Evolutionary conservation across 2,113 vertebrate genomes (phyloP).

Genomic region (Coptodon rendalli): DNA sequence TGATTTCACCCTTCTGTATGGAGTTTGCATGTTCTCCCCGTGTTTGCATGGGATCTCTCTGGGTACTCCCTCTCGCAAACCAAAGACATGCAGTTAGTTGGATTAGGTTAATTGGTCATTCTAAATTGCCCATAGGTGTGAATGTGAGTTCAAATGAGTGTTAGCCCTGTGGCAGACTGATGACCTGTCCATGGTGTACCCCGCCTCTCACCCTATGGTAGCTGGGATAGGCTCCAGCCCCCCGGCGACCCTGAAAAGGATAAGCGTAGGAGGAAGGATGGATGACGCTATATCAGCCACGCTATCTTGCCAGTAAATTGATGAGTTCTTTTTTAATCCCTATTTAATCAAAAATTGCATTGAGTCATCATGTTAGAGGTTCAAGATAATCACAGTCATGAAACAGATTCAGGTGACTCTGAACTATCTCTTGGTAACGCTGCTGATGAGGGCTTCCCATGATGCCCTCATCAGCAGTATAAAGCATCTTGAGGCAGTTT

Average conservation of each 20-base stretch:
- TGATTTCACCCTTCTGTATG: neutral
- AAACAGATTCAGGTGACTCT: neutral
- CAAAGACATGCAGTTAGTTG: neutral
- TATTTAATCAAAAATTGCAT: neutral
- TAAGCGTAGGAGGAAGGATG: neutral
- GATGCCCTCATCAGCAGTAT: neutral
- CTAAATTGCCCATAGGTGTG: neutral
- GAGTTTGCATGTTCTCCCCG: neutral
- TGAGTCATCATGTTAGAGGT: neutral
- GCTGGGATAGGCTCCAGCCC: rapidly evolving
- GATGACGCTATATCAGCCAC: neutral
- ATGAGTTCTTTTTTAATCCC: neutral
- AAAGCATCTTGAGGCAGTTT: neutral
- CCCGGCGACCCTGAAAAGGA: rapidly evolving
- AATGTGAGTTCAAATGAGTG: neutral
- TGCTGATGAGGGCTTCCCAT: neutral
- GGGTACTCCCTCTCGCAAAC: neutral
- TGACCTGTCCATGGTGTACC: neutral
- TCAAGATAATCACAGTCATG: neutral
- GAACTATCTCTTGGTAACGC: neutral
- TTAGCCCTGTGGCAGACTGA: neutral
- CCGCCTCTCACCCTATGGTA: neutral
- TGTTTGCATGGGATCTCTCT: neutral
- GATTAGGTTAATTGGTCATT: neutral
- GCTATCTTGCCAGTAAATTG: neutral